These are phyloP conservation scores for Alethe diademata DNA, from an alignment of 2,113 vertebrate species.

Conservation along the genomic window DNA sequence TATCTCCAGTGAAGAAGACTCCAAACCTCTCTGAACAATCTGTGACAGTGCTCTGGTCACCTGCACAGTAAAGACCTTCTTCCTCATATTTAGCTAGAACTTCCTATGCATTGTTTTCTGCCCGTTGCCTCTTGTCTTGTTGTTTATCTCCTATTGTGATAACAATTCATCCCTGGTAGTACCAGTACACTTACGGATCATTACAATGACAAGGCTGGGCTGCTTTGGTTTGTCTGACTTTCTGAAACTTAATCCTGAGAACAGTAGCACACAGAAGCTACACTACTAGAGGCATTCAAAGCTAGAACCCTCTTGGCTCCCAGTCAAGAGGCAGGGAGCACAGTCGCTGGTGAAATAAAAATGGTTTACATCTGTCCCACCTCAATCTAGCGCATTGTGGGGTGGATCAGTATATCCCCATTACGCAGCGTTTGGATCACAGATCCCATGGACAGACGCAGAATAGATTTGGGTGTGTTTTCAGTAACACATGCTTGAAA, in stretches of 20 bases:
- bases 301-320: not conserved
- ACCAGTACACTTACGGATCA: not conserved
- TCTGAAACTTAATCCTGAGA: not conserved
- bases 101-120: not conserved
- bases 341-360: not conserved
- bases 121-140: not conserved
- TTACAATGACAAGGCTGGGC: not conserved
- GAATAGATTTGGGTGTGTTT: not conserved
- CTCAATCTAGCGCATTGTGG: not conserved
- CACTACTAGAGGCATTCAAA: not conserved
- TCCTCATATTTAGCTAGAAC: not conserved
- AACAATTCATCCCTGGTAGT: not conserved
- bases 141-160: not conserved
- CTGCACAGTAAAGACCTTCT: not conserved
- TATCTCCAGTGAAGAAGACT: not conserved
- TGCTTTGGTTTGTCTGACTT: not conserved
- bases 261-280: not conserved
- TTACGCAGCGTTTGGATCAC: not conserved
- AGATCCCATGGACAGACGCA: not conserved
- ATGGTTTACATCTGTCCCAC: not conserved
- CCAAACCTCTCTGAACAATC: not conserved
- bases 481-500: not conserved
- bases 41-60: not conserved
- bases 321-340: not conserved
- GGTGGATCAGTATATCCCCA: not conserved